Base-by-base conservation (phyloP, 1,140 invertebrate species). In the Helicoverpa zea region DNA sequence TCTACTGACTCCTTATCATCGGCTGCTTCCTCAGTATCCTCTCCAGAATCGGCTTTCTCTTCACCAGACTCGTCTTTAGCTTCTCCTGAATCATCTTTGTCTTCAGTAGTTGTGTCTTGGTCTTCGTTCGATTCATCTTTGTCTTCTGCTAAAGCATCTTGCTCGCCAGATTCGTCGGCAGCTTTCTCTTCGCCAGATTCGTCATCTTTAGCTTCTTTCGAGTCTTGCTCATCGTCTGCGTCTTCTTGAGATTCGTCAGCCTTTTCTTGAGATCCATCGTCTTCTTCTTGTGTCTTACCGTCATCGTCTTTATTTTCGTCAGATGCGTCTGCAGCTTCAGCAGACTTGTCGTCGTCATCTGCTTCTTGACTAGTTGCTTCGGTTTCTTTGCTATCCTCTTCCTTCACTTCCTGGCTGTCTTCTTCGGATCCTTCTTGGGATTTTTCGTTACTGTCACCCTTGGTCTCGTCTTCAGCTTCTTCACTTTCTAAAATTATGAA, bases 251-350 rank as follows among this genome's bases (percentile, higher is more conserved):
- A 89, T 84, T 91, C 94, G 89, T 92, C 93, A 90, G 88, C 88
- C 84, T 94, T 92, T 91, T 95, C 92, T 89, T 93, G 92, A 88
- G 89, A 92, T 92, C 88, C 89, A 88, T 92, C 89, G 82, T 87
- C 90, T 49, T 90, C 89, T 76, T 92, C 92, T 73, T 92, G 88
- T 81, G 88, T 83, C 81, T 89, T 87, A 64, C 81, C 83, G 61
- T 90, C 89, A 87, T 94, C 88, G 73, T 91, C 90, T 80, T 81
- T 73, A 56, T 74, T 68, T 81, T 89, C 84, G 51, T 87, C 83
- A 61, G 85, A 88, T 75, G 82, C 81, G 74, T 88, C 89, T 81
- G 85, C 74, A 16, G 81, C 81, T 73, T 87, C 84, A 61, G 85
- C 70, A n/a, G 72, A 74, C 63, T 80, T 79, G 64, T 91, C 88